Evolutionary conservation across 2,113 vertebrate species (phyloP).

Genomic region (Ctenodactylus gundi): DNA sequence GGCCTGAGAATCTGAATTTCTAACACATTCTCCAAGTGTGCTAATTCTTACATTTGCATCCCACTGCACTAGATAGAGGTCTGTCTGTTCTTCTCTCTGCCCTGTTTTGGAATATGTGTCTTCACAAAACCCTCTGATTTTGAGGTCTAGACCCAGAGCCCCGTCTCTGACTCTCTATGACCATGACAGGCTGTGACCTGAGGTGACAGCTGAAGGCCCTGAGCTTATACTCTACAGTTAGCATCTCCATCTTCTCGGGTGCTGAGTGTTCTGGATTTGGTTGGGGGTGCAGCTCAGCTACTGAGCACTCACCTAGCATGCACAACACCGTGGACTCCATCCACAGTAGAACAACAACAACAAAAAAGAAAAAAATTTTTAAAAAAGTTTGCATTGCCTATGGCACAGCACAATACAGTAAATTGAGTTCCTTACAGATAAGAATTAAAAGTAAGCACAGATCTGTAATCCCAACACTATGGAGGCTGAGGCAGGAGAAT

Average conservation of each 20-base stretch:
- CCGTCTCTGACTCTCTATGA: neutral
- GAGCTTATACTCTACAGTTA: neutral
- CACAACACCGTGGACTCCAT: neutral
- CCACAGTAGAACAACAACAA: neutral
- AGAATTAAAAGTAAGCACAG: too few relatives aligned
- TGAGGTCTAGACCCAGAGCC: neutral
- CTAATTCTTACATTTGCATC: neutral
- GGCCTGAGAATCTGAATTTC: neutral
- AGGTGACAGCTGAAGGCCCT: neutral
- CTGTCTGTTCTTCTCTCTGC: neutral
- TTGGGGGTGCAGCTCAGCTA: neutral
- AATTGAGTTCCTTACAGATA: neutral
- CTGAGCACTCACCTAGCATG: neutral
- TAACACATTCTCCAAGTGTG: neutral
- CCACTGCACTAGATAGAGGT: rapidly evolving
- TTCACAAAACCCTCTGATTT: neutral
- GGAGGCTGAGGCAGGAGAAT: too few relatives aligned
- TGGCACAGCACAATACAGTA: neutral
- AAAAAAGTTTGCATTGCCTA: neutral
- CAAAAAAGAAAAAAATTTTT: neutral
- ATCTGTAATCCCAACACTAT: too few relatives aligned
- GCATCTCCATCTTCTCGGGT: neutral
- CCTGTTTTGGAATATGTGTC: neutral
- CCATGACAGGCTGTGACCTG: neutral
- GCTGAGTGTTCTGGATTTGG: too few relatives aligned